Base-by-base conservation (phyloP, 2,888 invertebrate genomes). In the Thera britannica region DNA sequence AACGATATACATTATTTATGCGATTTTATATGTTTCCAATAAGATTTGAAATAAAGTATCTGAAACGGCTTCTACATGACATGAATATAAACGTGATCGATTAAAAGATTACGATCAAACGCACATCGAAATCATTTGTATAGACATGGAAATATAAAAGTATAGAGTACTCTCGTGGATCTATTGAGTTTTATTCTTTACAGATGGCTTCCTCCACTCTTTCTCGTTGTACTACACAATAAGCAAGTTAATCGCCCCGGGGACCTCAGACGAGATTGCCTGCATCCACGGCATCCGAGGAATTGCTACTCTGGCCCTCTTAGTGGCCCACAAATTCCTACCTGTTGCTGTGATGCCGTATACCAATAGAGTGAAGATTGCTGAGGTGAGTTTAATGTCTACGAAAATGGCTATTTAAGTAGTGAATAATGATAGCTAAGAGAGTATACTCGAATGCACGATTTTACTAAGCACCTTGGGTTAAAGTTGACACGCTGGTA, bases 281-380 rank as follows among this genome's bases (percentile, higher is more conserved):
- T 95, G 96, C 80, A 94, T 97, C 69, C 96, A 97, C 76, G 96
- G 97, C 2, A 92, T 97, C 46, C 94, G 96, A 72, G 95, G 95
- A n/a, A 77, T 95, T 49, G 94, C 95, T 65, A 96, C 96, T 2
- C 77, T 96, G 2, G 94, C 95, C 70, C 86, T 96, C 67, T 94
- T 96, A 74, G 79, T 96, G 9, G 95, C 95, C 5, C 95, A 96
- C 80, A 96, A 96, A 86, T 94, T 96, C 75, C 90, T 96, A 70
- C 95, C 95, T 60, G 89, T 95, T 5, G 95, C 95, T 35, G 94
- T 94, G 68, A 92, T 95, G 78, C 96, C 96, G 0, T 95, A 95
- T 75, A 94, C 95, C 66, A 96, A 96, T 84, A 94, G 96, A 71
- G 77, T 93, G 64, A 90, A 86, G 73, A 84, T 95, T 62, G 95